Evolutionary conservation across 2,888 invertebrate genomes (phyloP).

Genomic region (Conops quadrifasciatus): DNA sequence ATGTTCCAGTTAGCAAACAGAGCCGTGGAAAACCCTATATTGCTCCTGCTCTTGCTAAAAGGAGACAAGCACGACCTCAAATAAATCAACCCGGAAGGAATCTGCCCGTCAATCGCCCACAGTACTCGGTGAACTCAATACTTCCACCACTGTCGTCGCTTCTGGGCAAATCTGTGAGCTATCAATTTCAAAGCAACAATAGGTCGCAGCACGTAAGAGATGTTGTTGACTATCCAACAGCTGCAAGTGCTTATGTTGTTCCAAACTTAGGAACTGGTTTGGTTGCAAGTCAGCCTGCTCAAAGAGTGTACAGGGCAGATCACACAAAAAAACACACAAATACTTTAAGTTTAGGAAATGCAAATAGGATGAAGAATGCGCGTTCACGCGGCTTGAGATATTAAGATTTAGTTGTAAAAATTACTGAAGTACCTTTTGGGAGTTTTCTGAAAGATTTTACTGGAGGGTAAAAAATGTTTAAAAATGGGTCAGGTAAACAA

Average conservation of each 20-base stretch:
- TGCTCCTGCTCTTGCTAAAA: conserved; percentile 57
- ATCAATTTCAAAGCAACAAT: conserved; percentile 31
- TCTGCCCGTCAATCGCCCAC: conserved; percentile 1
- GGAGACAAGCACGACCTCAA: conserved; percentile 47
- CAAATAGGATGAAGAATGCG: conserved; percentile 50
- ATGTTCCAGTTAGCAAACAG: conserved; percentile 56
- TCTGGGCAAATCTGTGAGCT: conserved; percentile 42
- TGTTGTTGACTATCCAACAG: conserved; percentile 47
- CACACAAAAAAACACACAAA: conserved; percentile 48
- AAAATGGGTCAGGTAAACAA: too few relatives aligned
- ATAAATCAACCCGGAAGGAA: not conserved
- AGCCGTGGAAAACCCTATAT: conserved; percentile 57
- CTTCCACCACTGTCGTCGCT: conserved; percentile 46
- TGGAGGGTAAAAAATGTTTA: too few relatives aligned
- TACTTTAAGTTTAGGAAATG: conserved; percentile 44
- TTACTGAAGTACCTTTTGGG: not conserved
- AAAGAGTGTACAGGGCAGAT: conserved; percentile 41
- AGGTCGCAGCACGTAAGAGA: conserved; percentile 37
- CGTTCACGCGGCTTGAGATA: conserved; percentile 62
- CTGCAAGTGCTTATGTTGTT: conserved; percentile 62
- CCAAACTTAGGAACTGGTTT: conserved; percentile 58
- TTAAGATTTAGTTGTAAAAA: conserved; percentile 42
- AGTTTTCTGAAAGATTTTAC: not conserved
- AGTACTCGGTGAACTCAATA: conserved; percentile 45
- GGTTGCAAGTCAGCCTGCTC: conserved; percentile 46